Percentiles rank a stretch among this genome's conserved stretches.
phyloP scores from a whole-genome alignment of 2,888 invertebrate genomes.

The Abrostola tripartita region DNA sequence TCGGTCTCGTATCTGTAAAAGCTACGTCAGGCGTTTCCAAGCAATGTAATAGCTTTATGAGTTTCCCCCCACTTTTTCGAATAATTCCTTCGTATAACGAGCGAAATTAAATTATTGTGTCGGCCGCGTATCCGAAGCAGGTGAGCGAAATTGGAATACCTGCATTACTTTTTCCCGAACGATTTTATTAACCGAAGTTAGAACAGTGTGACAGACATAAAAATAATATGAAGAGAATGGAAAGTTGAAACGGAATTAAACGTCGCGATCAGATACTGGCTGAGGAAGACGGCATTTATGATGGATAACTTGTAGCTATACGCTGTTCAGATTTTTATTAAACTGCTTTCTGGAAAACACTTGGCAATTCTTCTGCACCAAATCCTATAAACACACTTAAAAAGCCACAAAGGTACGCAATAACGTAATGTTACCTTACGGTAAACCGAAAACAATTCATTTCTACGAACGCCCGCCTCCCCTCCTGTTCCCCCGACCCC shows the following conservation, averaged over 20 bases:
- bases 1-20: constrained; percentile 66
- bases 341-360: constrained; percentile 50
- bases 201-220: constrained; percentile 48
- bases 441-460: constrained; percentile 84
- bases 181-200: constrained; percentile 51
- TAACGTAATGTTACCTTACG: constrained; percentile 79
- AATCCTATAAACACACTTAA: constrained; percentile 79
- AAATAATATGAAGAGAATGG: constrained; percentile 45
- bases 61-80: constrained; percentile 75
- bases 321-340: constrained; percentile 45
- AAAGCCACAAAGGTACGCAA: constrained; percentile 81
- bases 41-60: constrained; percentile 78
- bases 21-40: constrained; percentile 74
- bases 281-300: constrained; percentile 29
- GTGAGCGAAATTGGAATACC: constrained; percentile 67
- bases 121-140: constrained; percentile 63
- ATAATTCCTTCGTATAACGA: constrained; percentile 74
- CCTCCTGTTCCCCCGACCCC: constrained; percentile 16
- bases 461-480: constrained; percentile 64
- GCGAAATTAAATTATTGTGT: constrained; percentile 78
- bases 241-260: constrained; percentile 53
- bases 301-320: constrained; percentile 19
- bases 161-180: constrained; percentile 45
- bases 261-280: constrained; percentile 49
- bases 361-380: constrained; percentile 48